phyloP scores from a whole-genome alignment of 1,140 invertebrate genomes.

The Meloidogyne floridensis region DNA sequence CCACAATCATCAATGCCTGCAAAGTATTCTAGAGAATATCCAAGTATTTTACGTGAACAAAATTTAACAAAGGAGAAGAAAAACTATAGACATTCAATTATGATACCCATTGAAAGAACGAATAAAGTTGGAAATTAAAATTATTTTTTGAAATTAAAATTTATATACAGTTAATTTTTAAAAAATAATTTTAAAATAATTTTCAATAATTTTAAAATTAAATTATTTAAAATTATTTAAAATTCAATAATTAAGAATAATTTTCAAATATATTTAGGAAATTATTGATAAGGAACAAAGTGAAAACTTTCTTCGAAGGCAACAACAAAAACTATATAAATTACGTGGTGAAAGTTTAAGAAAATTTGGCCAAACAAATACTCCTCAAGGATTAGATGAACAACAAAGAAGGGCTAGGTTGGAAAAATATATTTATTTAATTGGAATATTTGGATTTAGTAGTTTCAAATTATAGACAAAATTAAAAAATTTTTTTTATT shows the following conservation, averaged over 20 bases:
- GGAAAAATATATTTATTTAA: not conserved
- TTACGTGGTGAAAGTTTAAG: not conserved
- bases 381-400: not conserved
- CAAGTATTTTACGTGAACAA: constrained; percentile 8
- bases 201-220: too few relatives aligned
- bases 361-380: not conserved
- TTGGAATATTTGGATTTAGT: not conserved
- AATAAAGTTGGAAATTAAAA: too few relatives aligned
- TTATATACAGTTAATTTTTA: too few relatives aligned
- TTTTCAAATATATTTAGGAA: constrained; percentile 1
- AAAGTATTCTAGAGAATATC: constrained; percentile 22
- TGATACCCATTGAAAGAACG: too few relatives aligned
- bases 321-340: constrained; percentile 21
- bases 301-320: constrained; percentile 11
- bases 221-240: too few relatives aligned
- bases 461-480: too few relatives aligned
- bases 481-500: not conserved
- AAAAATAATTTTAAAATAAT: too few relatives aligned
- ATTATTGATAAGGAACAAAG: constrained; percentile 3
- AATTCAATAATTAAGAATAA: not conserved
- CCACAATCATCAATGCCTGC: not conserved
- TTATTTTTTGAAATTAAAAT: too few relatives aligned
- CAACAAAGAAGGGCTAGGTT: constrained; percentile 1
- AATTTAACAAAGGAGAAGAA: not conserved
- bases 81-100: constrained; percentile 12